These are phyloP conservation scores for Cistogaster globosa DNA, from an alignment of 2,888 invertebrate species.

Conservation along the genomic window DNA sequence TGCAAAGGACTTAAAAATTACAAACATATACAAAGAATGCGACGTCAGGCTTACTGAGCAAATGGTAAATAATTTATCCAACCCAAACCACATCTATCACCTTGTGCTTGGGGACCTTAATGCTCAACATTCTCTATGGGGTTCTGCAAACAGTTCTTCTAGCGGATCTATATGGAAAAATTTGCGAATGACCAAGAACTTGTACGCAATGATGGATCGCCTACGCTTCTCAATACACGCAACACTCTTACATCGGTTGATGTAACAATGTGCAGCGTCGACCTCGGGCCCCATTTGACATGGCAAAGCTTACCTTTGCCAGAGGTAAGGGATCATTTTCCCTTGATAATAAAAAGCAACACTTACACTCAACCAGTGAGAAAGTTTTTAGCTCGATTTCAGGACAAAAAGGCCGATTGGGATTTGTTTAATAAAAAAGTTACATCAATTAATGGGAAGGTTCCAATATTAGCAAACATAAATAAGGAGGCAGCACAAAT, in stretches of 20 bases:
- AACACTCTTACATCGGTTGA: neutral
- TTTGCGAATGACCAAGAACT: neutral
- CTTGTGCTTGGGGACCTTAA: neutral
- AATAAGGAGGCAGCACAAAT: neutral
- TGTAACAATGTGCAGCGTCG: neutral
- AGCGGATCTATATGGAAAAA: neutral
- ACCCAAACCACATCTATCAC: no score
- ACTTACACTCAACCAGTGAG: neutral
- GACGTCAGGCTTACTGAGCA: neutral
- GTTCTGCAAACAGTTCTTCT: neutral
- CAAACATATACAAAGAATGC: slow-evolving; percentile 1
- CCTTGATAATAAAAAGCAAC: neutral
- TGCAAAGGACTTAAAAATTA: neutral
- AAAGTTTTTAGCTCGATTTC: neutral
- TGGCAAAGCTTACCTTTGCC: neutral
- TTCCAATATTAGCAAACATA: neutral
- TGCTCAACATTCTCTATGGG: neutral
- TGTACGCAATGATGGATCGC: neutral
- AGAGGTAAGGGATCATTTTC: neutral
- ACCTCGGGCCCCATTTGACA: neutral
- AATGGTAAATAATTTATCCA: neutral
- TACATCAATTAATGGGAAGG: neutral
- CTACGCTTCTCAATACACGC: neutral
- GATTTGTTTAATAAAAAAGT: neutral
- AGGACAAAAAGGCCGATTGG: neutral